Evolutionary conservation across 2,888 invertebrate genomes (phyloP).

Genomic region (Candidula unifasciata): DNA sequence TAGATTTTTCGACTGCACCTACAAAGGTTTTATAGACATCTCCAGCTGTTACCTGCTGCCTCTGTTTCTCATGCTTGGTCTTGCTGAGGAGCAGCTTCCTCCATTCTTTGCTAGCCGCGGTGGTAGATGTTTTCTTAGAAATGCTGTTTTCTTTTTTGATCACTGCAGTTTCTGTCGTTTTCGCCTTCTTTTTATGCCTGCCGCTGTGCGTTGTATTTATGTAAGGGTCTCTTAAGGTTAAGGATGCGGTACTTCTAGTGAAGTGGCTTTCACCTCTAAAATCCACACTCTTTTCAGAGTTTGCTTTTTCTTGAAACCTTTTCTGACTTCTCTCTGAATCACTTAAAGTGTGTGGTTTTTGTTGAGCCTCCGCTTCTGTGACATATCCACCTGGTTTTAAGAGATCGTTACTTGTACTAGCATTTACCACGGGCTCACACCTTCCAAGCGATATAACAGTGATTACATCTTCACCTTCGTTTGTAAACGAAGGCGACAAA

Average conservation of each 20-base stretch:
- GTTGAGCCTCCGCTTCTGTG: constrained; percentile 1
- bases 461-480: not conserved
- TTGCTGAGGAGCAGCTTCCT: not conserved
- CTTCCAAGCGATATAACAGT: not conserved
- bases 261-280: not conserved
- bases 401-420: not conserved
- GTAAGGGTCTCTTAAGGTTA: not conserved
- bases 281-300: not conserved
- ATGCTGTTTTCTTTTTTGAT: constrained; percentile 31
- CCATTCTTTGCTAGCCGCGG: not conserved
- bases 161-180: constrained; percentile 10
- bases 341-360: not conserved
- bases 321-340: constrained; percentile 11
- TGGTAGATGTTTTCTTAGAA: constrained; percentile 21
- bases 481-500: not conserved
- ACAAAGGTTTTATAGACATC: not conserved
- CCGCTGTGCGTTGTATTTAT: not conserved
- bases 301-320: not conserved
- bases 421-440: not conserved
- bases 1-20: not conserved
- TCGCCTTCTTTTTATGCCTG: constrained; percentile 29
- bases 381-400: not conserved
- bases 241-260: too few species aligned
- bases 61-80: not conserved
- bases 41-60: not conserved